A percentile compares a stretch with the other conserved stretches of the same genome.
phyloP scores from a whole-genome alignment of 2,797 vertebrate species.

The Pseudotriccus pelzelni region DNA sequence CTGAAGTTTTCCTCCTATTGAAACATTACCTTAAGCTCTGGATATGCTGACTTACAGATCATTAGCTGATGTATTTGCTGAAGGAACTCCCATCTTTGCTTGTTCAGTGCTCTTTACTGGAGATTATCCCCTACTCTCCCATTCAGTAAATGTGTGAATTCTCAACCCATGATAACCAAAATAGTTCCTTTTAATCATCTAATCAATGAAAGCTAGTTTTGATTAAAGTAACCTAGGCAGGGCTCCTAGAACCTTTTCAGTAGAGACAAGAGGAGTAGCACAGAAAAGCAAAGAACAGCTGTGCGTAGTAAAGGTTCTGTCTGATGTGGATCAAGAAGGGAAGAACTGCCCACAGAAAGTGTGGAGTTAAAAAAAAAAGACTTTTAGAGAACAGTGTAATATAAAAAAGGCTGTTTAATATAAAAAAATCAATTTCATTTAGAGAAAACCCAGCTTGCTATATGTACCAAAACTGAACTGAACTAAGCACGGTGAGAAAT shows the following conservation, averaged over 20 bases:
- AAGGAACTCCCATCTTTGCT: background rate
- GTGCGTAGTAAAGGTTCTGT: background rate
- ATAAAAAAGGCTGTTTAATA: background rate
- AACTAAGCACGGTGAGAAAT: background rate
- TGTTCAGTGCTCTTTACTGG: background rate
- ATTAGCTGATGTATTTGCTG: background rate
- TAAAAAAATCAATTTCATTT: background rate
- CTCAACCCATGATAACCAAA: background rate
- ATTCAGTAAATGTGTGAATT: background rate
- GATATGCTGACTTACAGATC: background rate
- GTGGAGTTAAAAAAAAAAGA: background rate
- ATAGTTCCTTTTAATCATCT: background rate
- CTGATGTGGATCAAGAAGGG: background rate
- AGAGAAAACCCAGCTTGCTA: background rate
- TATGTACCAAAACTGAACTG: background rate
- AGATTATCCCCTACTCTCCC: background rate
- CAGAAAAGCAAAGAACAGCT: background rate
- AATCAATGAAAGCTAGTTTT: background rate
- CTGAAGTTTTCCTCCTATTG: background rate
- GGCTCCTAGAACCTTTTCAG: background rate
- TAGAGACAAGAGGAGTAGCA: background rate
- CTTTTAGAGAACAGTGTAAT: background rate
- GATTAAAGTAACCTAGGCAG: background rate
- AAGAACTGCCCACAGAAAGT: background rate
- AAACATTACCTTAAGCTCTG: background rate